Base-by-base conservation (phyloP, 2,113 vertebrate genomes). In the Microcebus griseorufus region DNA sequence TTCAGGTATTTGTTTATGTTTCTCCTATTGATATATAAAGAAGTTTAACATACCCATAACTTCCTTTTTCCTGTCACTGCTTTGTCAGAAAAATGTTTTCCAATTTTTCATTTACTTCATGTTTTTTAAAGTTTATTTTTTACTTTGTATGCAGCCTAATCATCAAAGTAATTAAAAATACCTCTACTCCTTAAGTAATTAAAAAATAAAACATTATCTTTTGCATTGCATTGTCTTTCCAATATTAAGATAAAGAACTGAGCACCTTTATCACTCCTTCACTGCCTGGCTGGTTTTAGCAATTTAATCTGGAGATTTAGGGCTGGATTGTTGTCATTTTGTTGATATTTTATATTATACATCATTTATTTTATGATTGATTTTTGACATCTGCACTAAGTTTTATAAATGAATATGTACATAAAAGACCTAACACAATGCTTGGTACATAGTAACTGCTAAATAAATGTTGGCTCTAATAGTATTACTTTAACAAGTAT, bases 401-500 rank as follows among this genome's bases (percentile, higher is more conserved):
- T 48, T 83, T 88, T 88, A 82, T 64, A 80, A 86, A 76, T 37
- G 95, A 94, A 94, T 6, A 39, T 20, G 37, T 13, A 55, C 14
- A 7, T 53, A 29, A 90, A 86, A 65, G 23, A 51, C 6, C 84
- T 13, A 69, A 22, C 34, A 69, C 4, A 60, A 25, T 70, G 32
- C 23, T 69, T 69, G 75, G 20, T 18, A 91, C 20, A 10, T 14
- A 6, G 37, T 37, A 76, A 91, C 2, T n/a, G 45, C 27, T 42
- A 78, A 93, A 69, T 64, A 90, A 85, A 91, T 32, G 6, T 72
- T 85, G 53, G 39, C 37, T 60, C 10, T 75, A 65, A 82, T 20
- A 88, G 65, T 51, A 91, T 82, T 73, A 91, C 81, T 93, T 90
- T 51, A 93, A 42, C 65, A 90, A 81, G 32, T 88, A 88, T 64